phyloP scores from a whole-genome alignment of 1,140 invertebrate species.

The Ceratosolen fusciceps region DNA sequence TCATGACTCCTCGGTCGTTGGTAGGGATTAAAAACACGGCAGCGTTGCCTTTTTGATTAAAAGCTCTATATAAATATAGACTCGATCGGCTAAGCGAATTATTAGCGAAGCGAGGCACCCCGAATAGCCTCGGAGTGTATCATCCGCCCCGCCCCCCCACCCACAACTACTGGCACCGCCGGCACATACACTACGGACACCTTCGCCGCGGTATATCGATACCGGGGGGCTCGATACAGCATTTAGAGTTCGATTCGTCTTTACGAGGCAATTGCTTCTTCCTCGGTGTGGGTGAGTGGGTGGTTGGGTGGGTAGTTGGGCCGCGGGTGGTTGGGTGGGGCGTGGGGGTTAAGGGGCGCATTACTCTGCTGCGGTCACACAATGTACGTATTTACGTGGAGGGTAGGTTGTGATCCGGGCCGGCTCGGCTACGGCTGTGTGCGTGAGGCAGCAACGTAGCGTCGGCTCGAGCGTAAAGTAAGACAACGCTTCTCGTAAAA shows the following conservation, averaged over 20 bases:
- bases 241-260: constrained; percentile 43
- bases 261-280: constrained; percentile 49
- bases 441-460: background rate
- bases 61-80: too few species aligned
- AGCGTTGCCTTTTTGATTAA: background rate
- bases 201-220: background rate
- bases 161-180: too few species aligned
- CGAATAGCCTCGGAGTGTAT: background rate
- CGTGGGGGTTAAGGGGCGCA: too few species aligned
- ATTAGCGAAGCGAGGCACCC: background rate
- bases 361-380: constrained; percentile 33
- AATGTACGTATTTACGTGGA: too few species aligned
- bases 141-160: background rate
- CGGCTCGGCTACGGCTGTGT: background rate
- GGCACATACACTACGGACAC: too few species aligned
- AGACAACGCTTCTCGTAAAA: constrained; percentile 57
- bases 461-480: constrained; percentile 24
- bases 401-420: too few species aligned
- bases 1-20: background rate
- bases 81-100: too few species aligned
- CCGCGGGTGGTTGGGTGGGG: too few species aligned
- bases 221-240: background rate
- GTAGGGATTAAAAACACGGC: background rate
- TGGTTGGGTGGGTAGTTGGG: too few species aligned
- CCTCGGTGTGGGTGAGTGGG: too few species aligned